Base-by-base conservation (phyloP, 2,797 vertebrate species). In the Acanthurus lineatus region DNA sequence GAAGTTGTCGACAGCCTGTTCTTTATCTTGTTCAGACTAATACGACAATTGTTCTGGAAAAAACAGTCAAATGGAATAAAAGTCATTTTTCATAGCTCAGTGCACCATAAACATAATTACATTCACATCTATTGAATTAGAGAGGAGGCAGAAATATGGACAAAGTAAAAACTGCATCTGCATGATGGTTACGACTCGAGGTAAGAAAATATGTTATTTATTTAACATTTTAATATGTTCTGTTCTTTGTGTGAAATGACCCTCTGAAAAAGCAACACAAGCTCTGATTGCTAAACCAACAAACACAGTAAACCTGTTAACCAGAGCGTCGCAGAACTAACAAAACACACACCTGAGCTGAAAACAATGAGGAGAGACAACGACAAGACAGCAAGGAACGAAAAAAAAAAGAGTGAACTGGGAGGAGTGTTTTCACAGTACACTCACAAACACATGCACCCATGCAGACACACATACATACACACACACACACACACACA, bases 401-500 rank as follows among this genome's bases (percentile, higher is more conserved):
- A 56, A 11, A 22, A 62, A 38, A 19, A 45, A 64, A 52, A 61
- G 20, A 84, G 40, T 35, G 49, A 83, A 69, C 28, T 42, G 76
- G 64, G 75, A 76, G 77, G 72, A 69, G 69, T 42, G 69, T 69
- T 84, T 65, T 69, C 66, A 82, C 68, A 76, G 73, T 56, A 78
- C 58, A 71, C 75, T 59, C 64, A 3, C 59, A 32, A 32, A 32
- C 28, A 32, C 28, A 32, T 32, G 28, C 28, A 32, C 28, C 28
- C 28, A 32, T 32, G 28, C 28, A 5, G 3, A 32, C 28, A 32
- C 28, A 32, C 28, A 32, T 32, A 32, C 5, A 32, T 28, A 28
- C 4, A 28, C 28, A 28, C 28, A 28, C 28, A 28, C 28, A 28
- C 28, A 28, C 28, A 28, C 28, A 28, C 28, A 28, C 28, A 28